phyloP scores from a whole-genome alignment of 2,113 vertebrate genomes.

The Ophthalmolycus amberensis region DNA sequence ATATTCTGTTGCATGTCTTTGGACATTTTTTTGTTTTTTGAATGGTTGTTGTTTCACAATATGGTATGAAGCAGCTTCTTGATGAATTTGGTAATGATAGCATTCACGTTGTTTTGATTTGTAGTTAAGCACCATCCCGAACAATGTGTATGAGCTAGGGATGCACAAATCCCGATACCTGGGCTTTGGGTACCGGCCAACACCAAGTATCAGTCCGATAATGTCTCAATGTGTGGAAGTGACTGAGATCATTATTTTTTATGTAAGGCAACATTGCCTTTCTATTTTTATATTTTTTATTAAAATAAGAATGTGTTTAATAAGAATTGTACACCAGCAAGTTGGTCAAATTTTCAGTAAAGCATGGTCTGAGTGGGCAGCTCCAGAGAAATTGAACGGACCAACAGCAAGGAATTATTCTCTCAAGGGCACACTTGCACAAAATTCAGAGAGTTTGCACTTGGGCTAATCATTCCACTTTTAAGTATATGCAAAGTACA shows the following conservation, averaged over 20 bases:
- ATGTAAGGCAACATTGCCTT: neutral
- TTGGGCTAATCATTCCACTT: conserved; percentile 52
- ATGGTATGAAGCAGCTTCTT: neutral
- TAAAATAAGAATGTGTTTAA: neutral
- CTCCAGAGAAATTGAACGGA: conserved; percentile 22
- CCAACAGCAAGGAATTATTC: conserved; percentile 39
- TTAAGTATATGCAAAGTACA: conserved; percentile 27
- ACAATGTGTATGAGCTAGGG: neutral
- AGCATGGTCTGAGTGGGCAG: conserved; percentile 19
- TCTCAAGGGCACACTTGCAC: conserved; percentile 42
- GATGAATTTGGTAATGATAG: conserved; percentile 12
- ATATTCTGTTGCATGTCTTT: conserved; percentile 4
- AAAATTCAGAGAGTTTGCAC: conserved; percentile 39
- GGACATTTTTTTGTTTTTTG: neutral
- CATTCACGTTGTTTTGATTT: conserved; percentile 8
- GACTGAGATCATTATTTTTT: neutral
- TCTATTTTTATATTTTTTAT: neutral
- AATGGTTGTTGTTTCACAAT: neutral
- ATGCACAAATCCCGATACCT: neutral
- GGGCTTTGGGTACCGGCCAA: neutral
- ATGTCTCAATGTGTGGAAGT: neutral
- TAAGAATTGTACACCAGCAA: neutral
- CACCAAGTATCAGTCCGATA: too few species aligned
- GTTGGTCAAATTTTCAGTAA: neutral
- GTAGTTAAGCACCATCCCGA: neutral